phyloP scores from a whole-genome alignment of 2,888 invertebrate species.

The Stenichneumon culpator region DNA sequence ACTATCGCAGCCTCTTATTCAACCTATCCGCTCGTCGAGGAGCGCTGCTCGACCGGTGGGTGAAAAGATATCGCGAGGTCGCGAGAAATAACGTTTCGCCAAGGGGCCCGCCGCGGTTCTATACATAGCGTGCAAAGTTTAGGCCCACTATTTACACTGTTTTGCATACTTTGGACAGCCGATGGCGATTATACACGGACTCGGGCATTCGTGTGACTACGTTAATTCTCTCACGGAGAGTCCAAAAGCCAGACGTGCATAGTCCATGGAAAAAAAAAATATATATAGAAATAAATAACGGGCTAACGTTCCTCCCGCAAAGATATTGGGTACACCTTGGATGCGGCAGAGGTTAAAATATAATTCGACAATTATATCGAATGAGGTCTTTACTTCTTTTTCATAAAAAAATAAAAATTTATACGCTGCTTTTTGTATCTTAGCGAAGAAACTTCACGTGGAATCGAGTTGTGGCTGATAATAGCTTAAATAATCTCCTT shows the following conservation, averaged over 20 bases:
- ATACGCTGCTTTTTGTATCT: not conserved
- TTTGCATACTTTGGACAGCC: conserved; percentile 76
- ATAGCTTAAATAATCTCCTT: not conserved
- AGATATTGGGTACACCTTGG: not conserved
- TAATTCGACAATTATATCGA: not conserved
- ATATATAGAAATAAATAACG: not conserved
- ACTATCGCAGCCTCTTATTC: conserved; percentile 21
- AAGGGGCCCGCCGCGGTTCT: conserved; percentile 61
- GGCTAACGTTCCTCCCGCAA: too few species aligned
- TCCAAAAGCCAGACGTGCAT: conserved; percentile 37
- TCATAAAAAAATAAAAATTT: not conserved
- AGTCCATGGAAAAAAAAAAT: conserved; percentile 19
- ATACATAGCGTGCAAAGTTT: conserved; percentile 72
- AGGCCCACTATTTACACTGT: conserved; percentile 78
- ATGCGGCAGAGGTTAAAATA: not conserved
- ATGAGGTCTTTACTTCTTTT: not conserved
- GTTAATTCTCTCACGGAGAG: conserved; percentile 16
- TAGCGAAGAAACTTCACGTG: conserved; percentile 14
- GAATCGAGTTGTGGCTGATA: conserved; percentile 17
- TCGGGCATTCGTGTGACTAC: conserved; percentile 19
- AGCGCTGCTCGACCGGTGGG: not conserved
- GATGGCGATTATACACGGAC: conserved; percentile 59
- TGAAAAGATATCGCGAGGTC: conserved; percentile 21
- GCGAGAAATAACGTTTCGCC: conserved; percentile 30
- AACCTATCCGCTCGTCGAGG: not conserved